Conservation (phyloP, 2,113 vertebrate species). For the Montifringilla adamsi region DNA sequence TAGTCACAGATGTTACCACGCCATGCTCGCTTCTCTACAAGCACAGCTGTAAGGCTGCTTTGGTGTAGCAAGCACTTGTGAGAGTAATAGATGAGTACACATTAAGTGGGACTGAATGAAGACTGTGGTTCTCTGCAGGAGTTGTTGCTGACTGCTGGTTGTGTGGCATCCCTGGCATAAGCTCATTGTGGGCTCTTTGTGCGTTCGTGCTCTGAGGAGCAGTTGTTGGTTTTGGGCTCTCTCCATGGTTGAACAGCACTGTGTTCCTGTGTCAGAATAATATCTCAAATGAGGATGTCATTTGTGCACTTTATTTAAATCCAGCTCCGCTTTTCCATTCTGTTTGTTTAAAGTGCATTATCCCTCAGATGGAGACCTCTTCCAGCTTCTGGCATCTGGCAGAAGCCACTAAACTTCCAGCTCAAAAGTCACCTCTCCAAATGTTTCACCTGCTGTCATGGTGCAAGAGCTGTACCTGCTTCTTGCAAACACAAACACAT, state of each 20-base stretch:
- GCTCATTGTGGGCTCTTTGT: background rate
- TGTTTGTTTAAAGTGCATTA: background rate
- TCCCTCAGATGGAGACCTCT: conserved; percentile 4
- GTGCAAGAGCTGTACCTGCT: background rate
- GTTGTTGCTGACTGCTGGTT: background rate
- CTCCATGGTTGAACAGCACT: background rate
- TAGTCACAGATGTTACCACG: background rate
- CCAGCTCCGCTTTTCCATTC: background rate
- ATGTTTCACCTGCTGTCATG: background rate
- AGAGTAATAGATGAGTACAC: background rate
- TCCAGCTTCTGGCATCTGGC: background rate
- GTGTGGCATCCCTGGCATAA: background rate
- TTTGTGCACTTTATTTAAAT: background rate
- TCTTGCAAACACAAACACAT: conserved; percentile 7
- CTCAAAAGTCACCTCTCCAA: conserved; percentile 40
- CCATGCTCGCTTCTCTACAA: background rate
- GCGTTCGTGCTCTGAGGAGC: background rate
- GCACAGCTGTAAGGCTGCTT: background rate
- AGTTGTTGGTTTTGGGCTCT: background rate
- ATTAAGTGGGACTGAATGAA: background rate
- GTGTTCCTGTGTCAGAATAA: background rate
- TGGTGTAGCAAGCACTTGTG: background rate
- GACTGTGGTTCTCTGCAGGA: background rate
- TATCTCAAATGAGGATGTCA: background rate
- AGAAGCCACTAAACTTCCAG: conserved; percentile 35